Conservation (phyloP, 2,888 invertebrate species). For the Mellilla xanthometata region DNA sequence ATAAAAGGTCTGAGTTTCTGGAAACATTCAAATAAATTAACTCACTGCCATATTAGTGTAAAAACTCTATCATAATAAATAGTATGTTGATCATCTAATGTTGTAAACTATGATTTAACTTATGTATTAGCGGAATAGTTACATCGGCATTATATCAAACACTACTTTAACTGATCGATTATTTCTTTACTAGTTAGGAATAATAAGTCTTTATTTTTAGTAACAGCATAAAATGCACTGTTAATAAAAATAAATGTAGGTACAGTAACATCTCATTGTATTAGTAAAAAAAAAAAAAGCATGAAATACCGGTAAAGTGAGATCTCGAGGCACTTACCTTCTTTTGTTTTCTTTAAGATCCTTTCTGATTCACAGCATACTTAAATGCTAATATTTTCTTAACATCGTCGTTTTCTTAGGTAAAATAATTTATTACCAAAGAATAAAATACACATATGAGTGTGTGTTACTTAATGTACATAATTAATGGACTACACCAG, state of each 20-base stretch:
- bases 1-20: too few relatives aligned
- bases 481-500: too few relatives aligned
- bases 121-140: constrained; percentile 5
- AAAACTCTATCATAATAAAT: constrained; percentile 7
- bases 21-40: constrained; percentile 9
- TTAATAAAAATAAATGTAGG: too few relatives aligned
- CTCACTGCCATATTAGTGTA: constrained; percentile 21
- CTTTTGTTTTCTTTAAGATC: too few relatives aligned
- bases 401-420: too few relatives aligned
- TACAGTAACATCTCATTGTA: too few relatives aligned
- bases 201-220: constrained; percentile 12
- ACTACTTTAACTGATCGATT: constrained; percentile 3
- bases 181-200: constrained; percentile 11
- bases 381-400: too few relatives aligned
- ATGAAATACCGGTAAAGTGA: too few relatives aligned
- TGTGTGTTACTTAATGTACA: too few relatives aligned
- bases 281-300: too few relatives aligned
- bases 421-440: constrained; percentile 1
- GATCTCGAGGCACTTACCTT: too few relatives aligned
- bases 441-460: not conserved
- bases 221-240: constrained; percentile 27
- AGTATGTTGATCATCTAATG: constrained; percentile 12
- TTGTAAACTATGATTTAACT: constrained; percentile 15
- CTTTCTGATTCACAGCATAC: too few relatives aligned
- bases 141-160: constrained; percentile 7